A percentile compares a stretch with the other conserved stretches of the same genome.
These are phyloP conservation scores for Bradysia coprophila DNA, from an alignment of 1,140 invertebrate genomes.

Conservation along the genomic window DNA sequence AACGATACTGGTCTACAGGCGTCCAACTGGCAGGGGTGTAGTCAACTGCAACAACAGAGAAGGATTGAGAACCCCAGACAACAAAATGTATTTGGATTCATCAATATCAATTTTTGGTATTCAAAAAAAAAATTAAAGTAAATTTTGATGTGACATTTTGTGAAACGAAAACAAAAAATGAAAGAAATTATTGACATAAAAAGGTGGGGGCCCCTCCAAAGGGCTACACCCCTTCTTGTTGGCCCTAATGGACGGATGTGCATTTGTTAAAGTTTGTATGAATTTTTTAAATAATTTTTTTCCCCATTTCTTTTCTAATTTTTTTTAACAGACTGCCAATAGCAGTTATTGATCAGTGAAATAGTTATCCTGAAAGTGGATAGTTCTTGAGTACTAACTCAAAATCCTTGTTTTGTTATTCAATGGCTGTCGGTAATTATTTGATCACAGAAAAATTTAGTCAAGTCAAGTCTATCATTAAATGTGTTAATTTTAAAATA, in stretches of 20 bases:
- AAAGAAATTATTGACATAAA: neutral
- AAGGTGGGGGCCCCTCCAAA: neutral
- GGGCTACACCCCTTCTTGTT: slow-evolving; percentile 2
- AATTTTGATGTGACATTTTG: neutral
- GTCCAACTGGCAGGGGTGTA: slow-evolving; percentile 2
- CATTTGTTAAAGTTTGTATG: neutral
- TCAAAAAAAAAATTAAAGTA: neutral
- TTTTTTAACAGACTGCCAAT: too few species aligned
- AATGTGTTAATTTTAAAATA: too few species aligned
- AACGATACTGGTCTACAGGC: neutral
- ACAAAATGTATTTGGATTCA: neutral
- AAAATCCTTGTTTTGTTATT: too few species aligned
- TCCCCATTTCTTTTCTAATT: too few species aligned
- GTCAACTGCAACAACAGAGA: neutral
- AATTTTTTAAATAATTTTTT: neutral
- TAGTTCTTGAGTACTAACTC: too few species aligned
- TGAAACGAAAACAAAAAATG: slow-evolving; percentile 1
- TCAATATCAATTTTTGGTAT: neutral
- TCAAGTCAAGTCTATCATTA: too few species aligned
- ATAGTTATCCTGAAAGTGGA: too few species aligned
- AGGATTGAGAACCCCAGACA: neutral
- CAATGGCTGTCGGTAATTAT: too few species aligned
- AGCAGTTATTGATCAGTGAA: too few species aligned
- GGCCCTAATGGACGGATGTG: neutral
- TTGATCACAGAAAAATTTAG: too few species aligned